Percentiles rank a stretch among this genome's conserved stretches.
These are phyloP conservation scores for Trissolcus brochymenae DNA, from an alignment of 2,888 invertebrate species.

Conservation along the genomic window DNA sequence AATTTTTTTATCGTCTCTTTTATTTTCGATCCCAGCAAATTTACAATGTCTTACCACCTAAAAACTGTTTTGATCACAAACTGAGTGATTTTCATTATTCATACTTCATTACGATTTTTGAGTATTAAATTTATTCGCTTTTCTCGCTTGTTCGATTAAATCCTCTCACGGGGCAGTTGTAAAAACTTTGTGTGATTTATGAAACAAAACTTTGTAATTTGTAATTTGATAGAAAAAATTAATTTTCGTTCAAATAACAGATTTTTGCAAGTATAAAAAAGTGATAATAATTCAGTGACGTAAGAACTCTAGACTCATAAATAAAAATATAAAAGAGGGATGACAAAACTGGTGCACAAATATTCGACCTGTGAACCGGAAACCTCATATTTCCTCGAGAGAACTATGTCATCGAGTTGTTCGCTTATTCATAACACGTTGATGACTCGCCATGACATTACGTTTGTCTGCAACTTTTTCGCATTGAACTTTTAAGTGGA, in stretches of 20 bases:
- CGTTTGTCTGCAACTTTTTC: conserved; percentile 55
- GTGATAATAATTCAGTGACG: neutral
- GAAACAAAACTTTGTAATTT: neutral
- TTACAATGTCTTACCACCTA: no score
- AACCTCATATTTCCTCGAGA: conserved; percentile 40
- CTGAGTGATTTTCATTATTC: no score
- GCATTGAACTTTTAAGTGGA: conserved; percentile 62
- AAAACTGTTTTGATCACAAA: neutral
- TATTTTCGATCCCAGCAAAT: no score
- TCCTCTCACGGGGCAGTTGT: no score
- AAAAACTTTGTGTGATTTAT: neutral
- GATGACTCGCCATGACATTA: conserved; percentile 65
- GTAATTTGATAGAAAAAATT: no score
- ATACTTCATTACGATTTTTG: neutral
- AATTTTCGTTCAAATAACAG: no score
- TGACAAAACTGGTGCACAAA: neutral
- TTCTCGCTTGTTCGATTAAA: no score
- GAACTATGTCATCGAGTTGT: conserved; percentile 61
- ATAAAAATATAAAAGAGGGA: neutral
- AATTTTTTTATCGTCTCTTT: no score
- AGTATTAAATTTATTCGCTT: neutral
- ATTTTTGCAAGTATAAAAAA: neutral
- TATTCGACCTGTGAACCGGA: conserved; percentile 44
- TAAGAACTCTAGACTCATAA: neutral
- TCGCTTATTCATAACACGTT: conserved; percentile 66